Conservation (phyloP, 2,113 vertebrate species). For the Bufo bufo region DNA sequence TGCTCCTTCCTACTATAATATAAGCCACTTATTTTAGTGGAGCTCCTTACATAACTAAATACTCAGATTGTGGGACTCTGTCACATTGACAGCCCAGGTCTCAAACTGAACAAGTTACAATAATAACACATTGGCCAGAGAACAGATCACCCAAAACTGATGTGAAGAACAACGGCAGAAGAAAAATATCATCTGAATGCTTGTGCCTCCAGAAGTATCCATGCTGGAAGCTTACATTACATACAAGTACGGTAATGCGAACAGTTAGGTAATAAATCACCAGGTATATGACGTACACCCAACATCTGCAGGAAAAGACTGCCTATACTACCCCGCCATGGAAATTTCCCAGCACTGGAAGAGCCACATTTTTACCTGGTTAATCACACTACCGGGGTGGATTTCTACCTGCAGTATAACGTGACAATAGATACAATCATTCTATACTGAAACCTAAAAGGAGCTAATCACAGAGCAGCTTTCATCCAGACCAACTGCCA, state of each 20-base stretch:
- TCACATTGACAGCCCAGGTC: neutral
- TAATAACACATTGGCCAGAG: neutral
- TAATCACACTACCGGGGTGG: neutral
- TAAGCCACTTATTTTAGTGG: too few species aligned
- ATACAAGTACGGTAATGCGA: neutral
- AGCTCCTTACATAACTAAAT: too few species aligned
- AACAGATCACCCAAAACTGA: neutral
- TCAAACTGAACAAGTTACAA: neutral
- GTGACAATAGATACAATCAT: too few species aligned
- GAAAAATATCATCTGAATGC: neutral
- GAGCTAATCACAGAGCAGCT: too few species aligned
- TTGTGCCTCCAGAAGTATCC: neutral
- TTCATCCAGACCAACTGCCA: too few species aligned
- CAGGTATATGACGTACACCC: neutral
- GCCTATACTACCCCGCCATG: neutral
- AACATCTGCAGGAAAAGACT: neutral
- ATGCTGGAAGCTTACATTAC: neutral
- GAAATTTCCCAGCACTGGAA: slow-evolving; percentile 22
- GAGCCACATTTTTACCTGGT: neutral
- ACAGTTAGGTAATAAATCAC: neutral
- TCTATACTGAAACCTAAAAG: too few species aligned
- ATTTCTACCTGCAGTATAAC: neutral
- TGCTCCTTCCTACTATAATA: too few species aligned
- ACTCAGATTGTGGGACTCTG: too few species aligned
- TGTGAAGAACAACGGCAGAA: neutral